Conservation (phyloP, 2,113 vertebrate species). For the Notiomystis cincta region DNA sequence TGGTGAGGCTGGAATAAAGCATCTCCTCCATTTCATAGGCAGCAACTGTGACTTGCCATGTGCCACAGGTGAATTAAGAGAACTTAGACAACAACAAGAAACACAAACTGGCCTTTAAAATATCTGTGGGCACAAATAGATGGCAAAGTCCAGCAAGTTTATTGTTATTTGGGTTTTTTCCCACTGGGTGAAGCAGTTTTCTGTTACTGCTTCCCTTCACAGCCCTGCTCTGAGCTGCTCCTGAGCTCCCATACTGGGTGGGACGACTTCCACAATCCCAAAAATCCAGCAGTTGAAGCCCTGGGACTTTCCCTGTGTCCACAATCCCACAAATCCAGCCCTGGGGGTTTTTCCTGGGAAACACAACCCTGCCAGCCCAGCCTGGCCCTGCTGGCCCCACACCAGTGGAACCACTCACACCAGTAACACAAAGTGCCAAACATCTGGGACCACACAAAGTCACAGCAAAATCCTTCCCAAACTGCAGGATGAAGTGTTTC, state of each 20-base stretch:
- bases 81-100: not conserved
- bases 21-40: too few species aligned
- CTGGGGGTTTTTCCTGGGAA: too few species aligned
- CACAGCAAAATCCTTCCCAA: not conserved
- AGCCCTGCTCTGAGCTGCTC: rapidly evolving
- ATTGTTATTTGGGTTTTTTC: not conserved
- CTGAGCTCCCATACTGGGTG: rapidly evolving
- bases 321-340: not conserved
- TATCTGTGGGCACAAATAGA: not conserved
- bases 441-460: not conserved
- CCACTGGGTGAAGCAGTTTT: not conserved
- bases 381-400: not conserved
- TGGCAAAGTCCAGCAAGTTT: not conserved
- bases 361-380: too few species aligned
- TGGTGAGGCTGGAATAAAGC: not conserved
- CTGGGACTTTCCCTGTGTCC: not conserved
- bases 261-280: not conserved
- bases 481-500: not conserved
- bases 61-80: not conserved
- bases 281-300: not conserved
- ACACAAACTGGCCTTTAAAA: not conserved
- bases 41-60: not conserved
- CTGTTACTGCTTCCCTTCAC: not conserved
- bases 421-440: not conserved
- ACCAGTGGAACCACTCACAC: not conserved